Conservation (phyloP, 2,888 invertebrate genomes). For the Meganola albula region DNA sequence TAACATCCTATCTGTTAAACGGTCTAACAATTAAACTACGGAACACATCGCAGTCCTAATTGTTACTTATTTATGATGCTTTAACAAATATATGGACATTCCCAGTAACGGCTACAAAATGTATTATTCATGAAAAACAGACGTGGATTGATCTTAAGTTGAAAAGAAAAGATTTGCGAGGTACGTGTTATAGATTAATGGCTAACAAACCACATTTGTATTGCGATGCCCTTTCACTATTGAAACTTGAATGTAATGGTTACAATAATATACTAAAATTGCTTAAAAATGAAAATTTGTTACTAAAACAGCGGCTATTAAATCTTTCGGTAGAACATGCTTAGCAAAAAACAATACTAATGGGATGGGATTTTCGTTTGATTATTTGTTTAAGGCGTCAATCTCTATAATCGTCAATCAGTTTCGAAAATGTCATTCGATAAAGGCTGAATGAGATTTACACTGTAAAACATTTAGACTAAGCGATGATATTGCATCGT, state of each 20-base stretch:
- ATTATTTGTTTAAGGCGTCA: too few species aligned
- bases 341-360: not conserved
- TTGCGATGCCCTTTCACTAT: slow-evolving; percentile 20
- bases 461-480: too few species aligned
- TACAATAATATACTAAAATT: slow-evolving; percentile 42
- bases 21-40: too few species aligned
- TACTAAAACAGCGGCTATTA: slow-evolving; percentile 9
- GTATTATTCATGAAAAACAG: slow-evolving; percentile 52
- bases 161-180: slow-evolving; percentile 60
- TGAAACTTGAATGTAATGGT: slow-evolving; percentile 56
- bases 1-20: too few species aligned
- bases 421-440: too few species aligned
- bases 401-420: too few species aligned
- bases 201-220: slow-evolving; percentile 33
- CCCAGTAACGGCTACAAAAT: slow-evolving; percentile 30
- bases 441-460: too few species aligned
- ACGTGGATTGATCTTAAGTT: slow-evolving; percentile 52
- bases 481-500: too few species aligned
- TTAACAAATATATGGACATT: slow-evolving; percentile 37
- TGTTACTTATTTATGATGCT: slow-evolving; percentile 28
- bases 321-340: not conserved
- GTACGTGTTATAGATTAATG: slow-evolving; percentile 49
- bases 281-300: slow-evolving; percentile 24
- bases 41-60: too few species aligned
- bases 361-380: too few species aligned